Evolutionary conservation across 1,140 invertebrate genomes (phyloP).

Genomic region (Ceratoteleas bidentatus): DNA sequence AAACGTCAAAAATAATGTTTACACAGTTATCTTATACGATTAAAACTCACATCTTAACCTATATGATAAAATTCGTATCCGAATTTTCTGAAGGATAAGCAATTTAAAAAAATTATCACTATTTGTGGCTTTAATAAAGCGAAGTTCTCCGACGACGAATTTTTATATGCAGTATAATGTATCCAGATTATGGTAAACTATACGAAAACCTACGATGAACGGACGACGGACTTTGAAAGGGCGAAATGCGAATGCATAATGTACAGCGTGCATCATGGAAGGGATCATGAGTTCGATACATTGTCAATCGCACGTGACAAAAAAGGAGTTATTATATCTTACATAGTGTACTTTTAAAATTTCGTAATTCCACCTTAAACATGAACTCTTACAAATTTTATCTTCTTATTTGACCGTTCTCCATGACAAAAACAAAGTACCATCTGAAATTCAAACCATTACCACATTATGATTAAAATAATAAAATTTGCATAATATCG

Average conservation of each 20-base stretch:
- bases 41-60: too few species aligned
- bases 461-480: conserved; percentile 23
- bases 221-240: conserved; percentile 56
- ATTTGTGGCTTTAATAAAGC: conserved; percentile 9
- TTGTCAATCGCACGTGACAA: conserved; percentile 56
- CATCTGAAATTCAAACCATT: too few species aligned
- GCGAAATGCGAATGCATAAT: conserved; percentile 75
- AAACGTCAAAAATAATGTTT: too few species aligned
- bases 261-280: conserved; percentile 64
- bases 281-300: conserved; percentile 35
- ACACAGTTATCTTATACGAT: too few species aligned
- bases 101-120: not conserved
- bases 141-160: conserved; percentile 68
- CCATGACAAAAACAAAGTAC: too few species aligned
- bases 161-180: conserved; percentile 78
- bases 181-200: conserved; percentile 78
- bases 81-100: too few species aligned
- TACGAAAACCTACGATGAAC: conserved; percentile 68
- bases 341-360: too few species aligned
- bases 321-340: not conserved
- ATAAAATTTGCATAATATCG: conserved; percentile 11
- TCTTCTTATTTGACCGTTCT: too few species aligned
- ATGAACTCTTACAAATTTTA: too few species aligned
- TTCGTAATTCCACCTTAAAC: too few species aligned
- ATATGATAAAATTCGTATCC: too few species aligned